These are phyloP conservation scores for Platanista minor DNA, from an alignment of 2,113 vertebrate genomes.

Conservation along the genomic window DNA sequence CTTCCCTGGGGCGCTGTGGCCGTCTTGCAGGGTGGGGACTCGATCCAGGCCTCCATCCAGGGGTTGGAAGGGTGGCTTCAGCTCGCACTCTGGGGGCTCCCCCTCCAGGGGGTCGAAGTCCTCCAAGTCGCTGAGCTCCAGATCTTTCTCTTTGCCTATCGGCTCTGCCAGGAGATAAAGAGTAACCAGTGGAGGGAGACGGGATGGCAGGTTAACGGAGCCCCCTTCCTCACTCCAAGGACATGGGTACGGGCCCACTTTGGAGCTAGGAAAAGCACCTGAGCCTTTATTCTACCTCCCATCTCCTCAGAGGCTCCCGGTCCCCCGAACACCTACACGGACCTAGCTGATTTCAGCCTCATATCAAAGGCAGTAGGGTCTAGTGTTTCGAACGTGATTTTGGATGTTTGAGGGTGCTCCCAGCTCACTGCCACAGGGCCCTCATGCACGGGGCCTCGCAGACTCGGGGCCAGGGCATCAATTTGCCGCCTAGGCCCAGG, in stretches of 20 bases:
- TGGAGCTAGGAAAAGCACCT: neutral
- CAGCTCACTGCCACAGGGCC: rapidly evolving
- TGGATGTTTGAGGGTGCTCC: neutral
- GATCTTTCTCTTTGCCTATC: conserved; percentile 88
- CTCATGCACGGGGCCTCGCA: neutral
- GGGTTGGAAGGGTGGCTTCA: conserved; percentile 89
- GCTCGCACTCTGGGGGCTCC: conserved; percentile 91
- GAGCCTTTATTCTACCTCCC: neutral
- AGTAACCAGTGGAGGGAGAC: conserved; percentile 24
- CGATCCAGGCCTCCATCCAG: conserved; percentile 85
- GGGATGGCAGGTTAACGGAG: neutral
- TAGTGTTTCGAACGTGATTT: neutral
- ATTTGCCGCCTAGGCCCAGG: neutral
- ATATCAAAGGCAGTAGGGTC: rapidly evolving
- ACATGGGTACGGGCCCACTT: rapidly evolving
- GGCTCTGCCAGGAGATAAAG: conserved; percentile 79
- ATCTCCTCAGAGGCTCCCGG: too few relatives aligned
- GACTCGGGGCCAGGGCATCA: neutral
- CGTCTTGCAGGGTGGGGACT: conserved; percentile 65
- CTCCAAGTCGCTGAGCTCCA: conserved; percentile 94
- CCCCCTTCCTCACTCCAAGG: neutral
- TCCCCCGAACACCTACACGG: neutral
- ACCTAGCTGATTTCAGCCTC: neutral
- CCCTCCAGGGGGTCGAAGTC: conserved; percentile 93
- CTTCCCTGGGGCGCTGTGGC: conserved; percentile 81